Evolutionary conservation across 2,797 vertebrate genomes (phyloP).

Genomic region (Diplodus sargus): DNA sequence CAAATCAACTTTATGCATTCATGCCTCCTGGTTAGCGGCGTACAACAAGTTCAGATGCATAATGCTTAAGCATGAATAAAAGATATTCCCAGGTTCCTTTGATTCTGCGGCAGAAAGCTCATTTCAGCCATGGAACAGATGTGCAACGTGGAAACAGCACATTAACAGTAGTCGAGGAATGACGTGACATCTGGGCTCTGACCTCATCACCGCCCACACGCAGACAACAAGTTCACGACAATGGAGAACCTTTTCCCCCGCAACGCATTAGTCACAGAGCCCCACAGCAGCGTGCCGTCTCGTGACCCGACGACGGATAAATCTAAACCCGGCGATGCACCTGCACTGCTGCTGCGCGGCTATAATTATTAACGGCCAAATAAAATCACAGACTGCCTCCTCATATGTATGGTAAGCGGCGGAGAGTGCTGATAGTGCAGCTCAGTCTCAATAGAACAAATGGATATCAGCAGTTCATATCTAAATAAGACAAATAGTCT

Average conservation of each 20-base stretch:
- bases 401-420: neutral
- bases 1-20: slow-evolving; percentile 51
- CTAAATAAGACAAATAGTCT: neutral
- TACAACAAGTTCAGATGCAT: slow-evolving; percentile 40
- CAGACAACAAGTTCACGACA: neutral
- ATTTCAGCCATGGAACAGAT: slow-evolving; percentile 21
- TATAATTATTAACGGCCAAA: neutral
- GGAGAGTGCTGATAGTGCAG: neutral
- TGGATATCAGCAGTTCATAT: neutral
- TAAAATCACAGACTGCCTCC: neutral
- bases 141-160: slow-evolving; percentile 7
- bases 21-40: slow-evolving; percentile 45
- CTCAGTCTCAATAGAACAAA: neutral
- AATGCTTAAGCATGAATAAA: slow-evolving; percentile 45
- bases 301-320: neutral
- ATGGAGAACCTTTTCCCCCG: neutral
- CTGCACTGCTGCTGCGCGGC: slow-evolving; percentile 16
- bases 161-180: neutral
- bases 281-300: neutral
- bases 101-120: neutral
- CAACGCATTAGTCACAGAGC: neutral
- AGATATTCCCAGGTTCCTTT: slow-evolving; percentile 29
- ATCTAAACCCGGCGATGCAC: slow-evolving; percentile 6
- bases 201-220: slow-evolving; percentile 13
- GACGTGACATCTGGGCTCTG: neutral